Conservation (phyloP, 1,140 invertebrate genomes). For the Leptinotarsa texana region DNA sequence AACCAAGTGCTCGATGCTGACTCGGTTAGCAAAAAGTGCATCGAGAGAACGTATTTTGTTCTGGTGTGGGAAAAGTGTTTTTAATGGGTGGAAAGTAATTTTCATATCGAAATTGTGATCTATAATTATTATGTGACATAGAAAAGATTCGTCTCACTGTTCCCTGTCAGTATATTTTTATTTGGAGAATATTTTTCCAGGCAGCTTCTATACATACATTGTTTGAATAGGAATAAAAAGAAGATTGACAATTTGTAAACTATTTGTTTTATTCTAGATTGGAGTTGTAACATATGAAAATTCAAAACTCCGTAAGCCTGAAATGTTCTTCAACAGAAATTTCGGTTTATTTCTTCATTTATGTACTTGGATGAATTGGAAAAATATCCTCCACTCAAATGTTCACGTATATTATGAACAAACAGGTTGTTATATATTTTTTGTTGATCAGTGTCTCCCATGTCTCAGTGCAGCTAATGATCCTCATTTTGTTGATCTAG, state of each 20-base stretch:
- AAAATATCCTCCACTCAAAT: not conserved
- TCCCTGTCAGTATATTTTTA: not conserved
- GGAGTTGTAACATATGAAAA: too few relatives aligned
- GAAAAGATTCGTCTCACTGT: not conserved
- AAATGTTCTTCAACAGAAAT: not conserved
- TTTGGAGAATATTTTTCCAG: not conserved
- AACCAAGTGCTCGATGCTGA: too few relatives aligned
- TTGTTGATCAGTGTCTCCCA: slow-evolving; percentile 29
- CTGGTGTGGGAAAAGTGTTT: too few relatives aligned
- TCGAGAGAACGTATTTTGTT: too few relatives aligned
- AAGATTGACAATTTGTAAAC: not conserved
- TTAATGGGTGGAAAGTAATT: too few relatives aligned
- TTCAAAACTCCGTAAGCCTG: not conserved
- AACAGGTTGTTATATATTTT: slow-evolving; percentile 17
- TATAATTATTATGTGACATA: not conserved
- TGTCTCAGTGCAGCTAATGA: too few relatives aligned
- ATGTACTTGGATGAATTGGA: not conserved
- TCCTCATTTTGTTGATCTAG: too few relatives aligned
- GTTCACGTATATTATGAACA: not conserved
- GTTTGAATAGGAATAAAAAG: not conserved
- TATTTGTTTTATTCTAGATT: not conserved
- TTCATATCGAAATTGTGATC: too few relatives aligned
- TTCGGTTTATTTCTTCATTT: not conserved
- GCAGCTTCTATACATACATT: not conserved
- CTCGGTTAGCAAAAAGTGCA: too few relatives aligned